Conservation (phyloP, 2,888 invertebrate species). For the Julus scanicus region DNA sequence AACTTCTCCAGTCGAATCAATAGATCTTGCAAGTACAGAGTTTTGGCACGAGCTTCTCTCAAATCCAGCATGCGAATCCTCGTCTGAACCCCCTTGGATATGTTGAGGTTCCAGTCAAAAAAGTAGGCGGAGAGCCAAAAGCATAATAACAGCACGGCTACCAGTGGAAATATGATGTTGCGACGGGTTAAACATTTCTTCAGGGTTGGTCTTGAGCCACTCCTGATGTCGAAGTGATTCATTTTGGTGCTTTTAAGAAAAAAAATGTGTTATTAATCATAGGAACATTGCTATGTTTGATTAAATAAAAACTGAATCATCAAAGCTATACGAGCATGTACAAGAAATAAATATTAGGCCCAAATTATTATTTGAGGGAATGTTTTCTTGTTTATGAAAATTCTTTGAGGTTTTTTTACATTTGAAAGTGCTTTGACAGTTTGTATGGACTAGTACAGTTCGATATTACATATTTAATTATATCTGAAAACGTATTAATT, state of each 20-base stretch:
- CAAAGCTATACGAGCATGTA: too few relatives aligned
- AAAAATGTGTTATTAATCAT: too few relatives aligned
- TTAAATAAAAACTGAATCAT: too few relatives aligned
- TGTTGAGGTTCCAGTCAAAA: neutral
- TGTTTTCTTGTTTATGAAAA: too few relatives aligned
- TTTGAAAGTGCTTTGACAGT: too few relatives aligned
- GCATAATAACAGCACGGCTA: neutral
- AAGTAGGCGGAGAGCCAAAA: neutral
- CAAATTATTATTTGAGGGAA: too few relatives aligned
- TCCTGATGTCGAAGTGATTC: neutral
- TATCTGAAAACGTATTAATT: too few relatives aligned
- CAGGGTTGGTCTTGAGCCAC: neutral
- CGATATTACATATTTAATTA: too few relatives aligned
- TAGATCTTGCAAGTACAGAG: neutral
- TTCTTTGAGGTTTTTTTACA: too few relatives aligned
- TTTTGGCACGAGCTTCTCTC: neutral
- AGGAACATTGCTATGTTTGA: too few relatives aligned
- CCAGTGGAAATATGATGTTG: neutral
- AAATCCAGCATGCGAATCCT: neutral
- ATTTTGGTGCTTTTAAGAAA: conserved; percentile 5
- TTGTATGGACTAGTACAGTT: too few relatives aligned
- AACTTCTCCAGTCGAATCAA: neutral
- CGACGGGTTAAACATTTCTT: neutral
- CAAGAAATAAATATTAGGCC: too few relatives aligned
- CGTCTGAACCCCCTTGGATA: neutral